A percentile compares a stretch with the other conserved stretches of the same genome.
These are phyloP conservation scores for Hipparchia sbordonii DNA, from an alignment of 2,888 invertebrate species.

Conservation along the genomic window DNA sequence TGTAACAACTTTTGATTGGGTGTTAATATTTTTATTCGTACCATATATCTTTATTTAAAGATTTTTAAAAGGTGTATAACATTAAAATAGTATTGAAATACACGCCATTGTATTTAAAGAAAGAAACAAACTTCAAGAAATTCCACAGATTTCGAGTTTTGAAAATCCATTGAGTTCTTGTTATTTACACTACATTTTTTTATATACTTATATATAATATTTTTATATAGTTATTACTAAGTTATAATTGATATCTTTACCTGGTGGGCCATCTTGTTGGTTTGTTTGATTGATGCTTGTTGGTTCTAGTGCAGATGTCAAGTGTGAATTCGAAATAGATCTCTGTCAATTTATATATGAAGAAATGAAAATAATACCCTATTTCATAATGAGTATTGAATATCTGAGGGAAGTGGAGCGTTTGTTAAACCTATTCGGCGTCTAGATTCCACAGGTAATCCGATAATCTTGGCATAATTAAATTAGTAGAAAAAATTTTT, in stretches of 20 bases:
- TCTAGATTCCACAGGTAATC: slow-evolving; percentile 43
- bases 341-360: slow-evolving; percentile 69
- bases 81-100: neutral
- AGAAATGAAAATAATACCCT: slow-evolving; percentile 69
- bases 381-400: slow-evolving; percentile 65
- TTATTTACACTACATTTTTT: neutral
- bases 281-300: slow-evolving; percentile 38
- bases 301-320: slow-evolving; percentile 42
- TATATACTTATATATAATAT: neutral
- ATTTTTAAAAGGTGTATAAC: neutral
- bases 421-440: slow-evolving; percentile 46
- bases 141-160: neutral
- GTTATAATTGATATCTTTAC: slow-evolving; percentile 30
- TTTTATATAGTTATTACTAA: neutral
- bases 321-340: slow-evolving; percentile 56
- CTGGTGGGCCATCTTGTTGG: slow-evolving; percentile 44
- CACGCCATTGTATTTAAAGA: neutral
- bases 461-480: slow-evolving; percentile 34
- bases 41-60: neutral
- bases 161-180: neutral
- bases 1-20: slow-evolving; percentile 12
- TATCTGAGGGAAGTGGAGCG: slow-evolving; percentile 63
- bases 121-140: neutral
- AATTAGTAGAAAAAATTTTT: slow-evolving; percentile 6
- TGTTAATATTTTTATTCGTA: neutral